phyloP scores from a whole-genome alignment of 1,140 invertebrate species.

The Grapholita molesta region DNA sequence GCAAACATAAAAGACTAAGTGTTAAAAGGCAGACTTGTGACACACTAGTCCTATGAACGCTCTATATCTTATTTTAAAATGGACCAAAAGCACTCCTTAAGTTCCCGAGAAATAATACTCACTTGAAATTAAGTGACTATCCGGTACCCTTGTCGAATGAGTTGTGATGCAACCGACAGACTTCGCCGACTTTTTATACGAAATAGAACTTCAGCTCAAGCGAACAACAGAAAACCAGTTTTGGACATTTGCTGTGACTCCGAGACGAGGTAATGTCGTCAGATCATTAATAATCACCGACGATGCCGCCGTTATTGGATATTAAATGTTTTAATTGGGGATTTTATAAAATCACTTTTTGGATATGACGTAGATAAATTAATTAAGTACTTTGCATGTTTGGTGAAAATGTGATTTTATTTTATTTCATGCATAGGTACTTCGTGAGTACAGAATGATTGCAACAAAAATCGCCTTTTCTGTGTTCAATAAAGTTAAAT shows the following conservation, averaged over 20 bases:
- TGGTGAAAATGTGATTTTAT: not conserved
- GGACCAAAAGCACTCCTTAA: not conserved
- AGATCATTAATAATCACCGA: slow-evolving; percentile 2
- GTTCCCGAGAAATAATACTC: not conserved
- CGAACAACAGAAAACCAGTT: slow-evolving; percentile 26
- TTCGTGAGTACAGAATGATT: too few relatives aligned
- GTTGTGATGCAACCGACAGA: slow-evolving; percentile 1
- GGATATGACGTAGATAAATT: not conserved
- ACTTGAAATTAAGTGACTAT: not conserved
- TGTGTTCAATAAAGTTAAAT: too few relatives aligned
- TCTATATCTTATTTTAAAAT: not conserved
- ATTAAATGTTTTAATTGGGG: not conserved
- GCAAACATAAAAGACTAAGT: too few relatives aligned
- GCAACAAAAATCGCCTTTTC: too few relatives aligned
- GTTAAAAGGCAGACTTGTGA: too few relatives aligned
- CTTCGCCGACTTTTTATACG: slow-evolving; percentile 48
- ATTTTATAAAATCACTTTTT: not conserved
- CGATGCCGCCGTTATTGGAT: not conserved
- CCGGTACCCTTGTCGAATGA: not conserved
- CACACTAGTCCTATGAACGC: too few relatives aligned
- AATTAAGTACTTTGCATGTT: not conserved
- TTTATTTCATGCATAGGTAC: too few relatives aligned
- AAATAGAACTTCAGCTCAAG: slow-evolving; percentile 30
- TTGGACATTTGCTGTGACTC: slow-evolving; percentile 1
- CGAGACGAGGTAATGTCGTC: not conserved